Percentiles rank a stretch among this genome's conserved stretches.
phyloP scores from a whole-genome alignment of 1,140 invertebrate species.

The Dreissena polymorpha region DNA sequence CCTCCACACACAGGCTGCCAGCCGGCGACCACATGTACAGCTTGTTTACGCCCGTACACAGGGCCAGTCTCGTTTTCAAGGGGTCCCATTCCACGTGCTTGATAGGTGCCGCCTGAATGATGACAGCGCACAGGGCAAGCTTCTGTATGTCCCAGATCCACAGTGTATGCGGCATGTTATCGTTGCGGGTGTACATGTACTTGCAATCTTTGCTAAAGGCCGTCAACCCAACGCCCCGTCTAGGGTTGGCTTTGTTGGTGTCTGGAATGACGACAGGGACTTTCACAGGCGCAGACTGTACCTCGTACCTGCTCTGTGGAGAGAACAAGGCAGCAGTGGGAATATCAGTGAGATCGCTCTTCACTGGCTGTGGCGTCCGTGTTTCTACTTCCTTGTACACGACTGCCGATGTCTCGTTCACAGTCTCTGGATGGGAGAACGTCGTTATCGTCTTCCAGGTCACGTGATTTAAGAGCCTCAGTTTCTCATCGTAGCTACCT shows the following conservation, averaged over 20 bases:
- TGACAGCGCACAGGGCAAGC: conserved; percentile 70
- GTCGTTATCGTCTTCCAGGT: conserved; percentile 78
- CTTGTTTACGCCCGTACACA: conserved; percentile 78
- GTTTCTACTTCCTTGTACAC: conserved; percentile 73
- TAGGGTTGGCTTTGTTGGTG: conserved; percentile 77
- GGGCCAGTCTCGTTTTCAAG: conserved; percentile 71
- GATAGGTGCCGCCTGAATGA: conserved; percentile 75
- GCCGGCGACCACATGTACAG: conserved; percentile 80
- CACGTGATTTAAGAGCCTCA: conserved; percentile 79
- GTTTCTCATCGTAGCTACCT: conserved; percentile 80
- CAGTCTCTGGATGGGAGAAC: conserved; percentile 59
- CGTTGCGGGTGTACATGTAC: conserved; percentile 79
- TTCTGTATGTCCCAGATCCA: conserved; percentile 79
- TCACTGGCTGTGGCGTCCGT: conserved; percentile 59
- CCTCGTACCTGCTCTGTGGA: conserved; percentile 76
- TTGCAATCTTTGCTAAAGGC: conserved; percentile 77
- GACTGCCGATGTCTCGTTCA: conserved; percentile 58
- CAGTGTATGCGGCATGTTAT: conserved; percentile 78
- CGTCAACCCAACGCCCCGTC: conserved; percentile 75
- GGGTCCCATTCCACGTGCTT: conserved; percentile 79
- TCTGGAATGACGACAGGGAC: conserved; percentile 76
- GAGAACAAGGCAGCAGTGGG: conserved; percentile 67
- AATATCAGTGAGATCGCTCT: conserved; percentile 56
- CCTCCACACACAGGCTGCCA: conserved; percentile 77
- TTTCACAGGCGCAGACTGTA: conserved; percentile 65